Evolutionary conservation across 2,888 invertebrate species (phyloP), one percentile per base, ranked within the genome.

Genomic region (Drosophila birchii): DNA sequence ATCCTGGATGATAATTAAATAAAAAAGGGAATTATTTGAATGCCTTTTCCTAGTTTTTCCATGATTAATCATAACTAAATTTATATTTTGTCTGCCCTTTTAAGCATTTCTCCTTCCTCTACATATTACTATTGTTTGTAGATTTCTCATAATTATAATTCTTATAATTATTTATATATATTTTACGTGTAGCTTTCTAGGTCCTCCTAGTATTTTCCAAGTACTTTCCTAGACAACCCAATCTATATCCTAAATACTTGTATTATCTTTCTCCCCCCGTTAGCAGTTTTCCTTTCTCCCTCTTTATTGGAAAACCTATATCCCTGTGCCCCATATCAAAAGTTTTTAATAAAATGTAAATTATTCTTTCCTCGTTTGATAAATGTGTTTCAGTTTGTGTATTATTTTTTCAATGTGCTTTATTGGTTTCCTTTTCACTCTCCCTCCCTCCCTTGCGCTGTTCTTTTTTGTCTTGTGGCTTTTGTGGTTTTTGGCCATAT

Each of bases 301-400:
- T 38, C 14, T n/a, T n/a, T 3, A 38, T 23, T 32, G 12, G 43
- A 9, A 18, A 18, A 23, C 11, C 14, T 44, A 23, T 23, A 26
- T 26, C 5, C 26, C 26, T 36, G 39, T 36, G 45, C 32, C 67
- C 56, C 68, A 67, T 49, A 55, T 64, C 63, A 71, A 36, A 61
- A 70, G 74, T 88, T 80, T 86, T 88, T 86, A 83, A 88, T 86
- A 86, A 86, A 83, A 86, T 86, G 85, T 88, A 86, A 86, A 86
- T 86, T 79, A 85, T 87, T 82, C 87, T 75, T 18, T 62, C 78
- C 79, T 75, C 70, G 29, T 29, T 36, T 88, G 88, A 86, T 81
- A 86, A 88, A 86, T 88, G 51, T 53, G 59, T 29, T 34, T 74
- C 23, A 59, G 41, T 36, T 47, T 63, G 56, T 39, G 53, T 55